Evolutionary conservation across 2,797 vertebrate genomes (phyloP), one percentile per base, ranked within the genome.

Genomic region (Nyctalus aviator): DNA sequence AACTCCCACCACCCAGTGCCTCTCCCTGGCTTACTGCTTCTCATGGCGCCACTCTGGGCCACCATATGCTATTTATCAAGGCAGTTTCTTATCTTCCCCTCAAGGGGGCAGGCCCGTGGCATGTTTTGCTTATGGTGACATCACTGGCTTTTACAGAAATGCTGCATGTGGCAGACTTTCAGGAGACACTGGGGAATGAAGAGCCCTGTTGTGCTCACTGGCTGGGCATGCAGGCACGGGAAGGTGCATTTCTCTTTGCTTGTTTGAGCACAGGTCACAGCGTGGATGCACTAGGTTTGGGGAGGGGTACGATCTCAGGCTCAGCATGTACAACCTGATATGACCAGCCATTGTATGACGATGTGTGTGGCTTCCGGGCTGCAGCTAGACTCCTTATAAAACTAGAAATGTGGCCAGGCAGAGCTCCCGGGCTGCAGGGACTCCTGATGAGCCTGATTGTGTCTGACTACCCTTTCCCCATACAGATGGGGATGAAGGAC

Each of bases 191-290:
- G 37, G 25, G 81, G 35, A 55, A 44, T 9, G 66, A 41, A 72
- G 25, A 37, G 0, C 3, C 5, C 10, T 15, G 32, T 59, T 6
- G 6, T 1, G 44, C 1, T 23, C 7, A 27, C 35, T 41, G 13
- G 25, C 53, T 2, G 3, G 44, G 8, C 32, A 3, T 6, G 32
- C 6, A 30, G 5, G n/a, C 5, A 11, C 0, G 1, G 23, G 57
- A 41, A 88, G 32, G 17, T 11, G 21, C 25, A 41, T 62, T 57
- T 82, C 44, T 64, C 68, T 94, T 32, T 62, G 66, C 25, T 46
- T 73, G 18, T 59, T 64, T 46, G 68, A 84, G 77, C 21, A 62
- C 57, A 37, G 46, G 50, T 76, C 66, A 79, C 21, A 73, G 27
- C 7, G 37, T 9, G 46, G 20, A 9, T 18, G 20, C 8, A 1